Evolutionary conservation across 2,797 vertebrate species (phyloP).

Genomic region (Macrochelys suwanniensis): DNA sequence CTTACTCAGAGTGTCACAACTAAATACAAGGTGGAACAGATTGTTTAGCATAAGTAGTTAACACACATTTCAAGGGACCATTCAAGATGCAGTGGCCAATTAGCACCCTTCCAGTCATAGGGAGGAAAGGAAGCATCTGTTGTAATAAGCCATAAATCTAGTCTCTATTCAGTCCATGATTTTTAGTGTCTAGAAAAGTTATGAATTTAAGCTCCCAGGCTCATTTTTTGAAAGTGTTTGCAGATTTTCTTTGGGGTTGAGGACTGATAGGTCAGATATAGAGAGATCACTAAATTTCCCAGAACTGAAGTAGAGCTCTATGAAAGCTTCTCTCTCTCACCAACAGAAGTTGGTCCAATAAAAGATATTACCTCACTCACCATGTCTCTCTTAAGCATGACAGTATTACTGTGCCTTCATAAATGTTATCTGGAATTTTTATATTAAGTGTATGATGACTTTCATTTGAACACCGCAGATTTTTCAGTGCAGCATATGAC

Average conservation of each 20-base stretch:
- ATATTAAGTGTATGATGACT: not conserved
- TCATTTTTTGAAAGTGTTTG: not conserved
- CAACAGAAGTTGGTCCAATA: not conserved
- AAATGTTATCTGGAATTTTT: not conserved
- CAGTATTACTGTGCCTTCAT: not conserved
- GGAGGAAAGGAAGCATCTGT: not conserved
- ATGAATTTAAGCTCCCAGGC: not conserved
- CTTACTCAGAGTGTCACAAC: not conserved
- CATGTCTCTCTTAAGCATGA: not conserved
- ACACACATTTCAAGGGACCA: not conserved
- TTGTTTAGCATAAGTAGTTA: not conserved
- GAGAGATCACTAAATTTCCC: not conserved
- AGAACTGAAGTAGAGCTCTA: not conserved
- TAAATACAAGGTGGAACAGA: not conserved
- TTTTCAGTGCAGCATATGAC: not conserved
- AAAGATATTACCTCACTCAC: not conserved
- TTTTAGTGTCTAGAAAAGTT: not conserved
- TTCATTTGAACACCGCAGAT: not conserved
- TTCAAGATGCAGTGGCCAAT: too few relatives aligned
- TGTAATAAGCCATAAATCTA: not conserved
- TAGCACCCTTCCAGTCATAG: not conserved
- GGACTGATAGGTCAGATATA: not conserved
- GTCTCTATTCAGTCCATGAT: not conserved
- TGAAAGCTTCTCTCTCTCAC: not conserved
- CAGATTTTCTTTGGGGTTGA: not conserved